Evolutionary conservation across 2,113 vertebrate species (phyloP).

Genomic region (Tringa solitaria): DNA sequence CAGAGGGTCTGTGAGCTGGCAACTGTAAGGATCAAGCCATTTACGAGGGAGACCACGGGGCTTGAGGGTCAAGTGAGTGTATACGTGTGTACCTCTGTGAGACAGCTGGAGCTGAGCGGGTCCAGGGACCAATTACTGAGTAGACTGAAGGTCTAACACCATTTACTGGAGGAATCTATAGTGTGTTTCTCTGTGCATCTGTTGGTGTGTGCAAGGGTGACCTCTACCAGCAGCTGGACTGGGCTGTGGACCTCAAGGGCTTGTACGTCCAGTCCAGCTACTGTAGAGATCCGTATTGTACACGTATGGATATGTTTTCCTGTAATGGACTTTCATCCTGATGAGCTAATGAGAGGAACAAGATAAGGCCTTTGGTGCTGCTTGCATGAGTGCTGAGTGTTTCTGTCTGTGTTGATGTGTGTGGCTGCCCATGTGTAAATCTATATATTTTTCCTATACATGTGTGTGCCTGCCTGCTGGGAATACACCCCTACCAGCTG

Average conservation of each 20-base stretch:
- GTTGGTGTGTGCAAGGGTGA: background rate
- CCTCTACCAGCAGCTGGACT: background rate
- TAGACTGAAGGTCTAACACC: background rate
- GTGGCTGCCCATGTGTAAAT: background rate
- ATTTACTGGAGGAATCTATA: background rate
- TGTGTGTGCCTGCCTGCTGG: background rate
- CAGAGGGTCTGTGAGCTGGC: background rate
- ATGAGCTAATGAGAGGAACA: background rate
- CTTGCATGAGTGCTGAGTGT: background rate
- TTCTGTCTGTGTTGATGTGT: background rate
- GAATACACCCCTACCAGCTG: background rate
- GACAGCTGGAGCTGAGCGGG: background rate
- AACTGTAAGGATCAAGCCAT: background rate
- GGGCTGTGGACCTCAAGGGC: background rate
- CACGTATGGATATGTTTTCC: fast-evolving
- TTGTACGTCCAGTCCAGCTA: background rate
- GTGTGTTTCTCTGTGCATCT: background rate
- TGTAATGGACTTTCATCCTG: background rate
- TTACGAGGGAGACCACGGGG: background rate
- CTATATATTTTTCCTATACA: background rate
- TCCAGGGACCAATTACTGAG: background rate
- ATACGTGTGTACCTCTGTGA: background rate
- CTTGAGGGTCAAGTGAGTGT: background rate
- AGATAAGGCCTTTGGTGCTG: background rate
- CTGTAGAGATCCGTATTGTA: background rate